Base-by-base conservation (phyloP, 2,113 vertebrate genomes). In the Atherinomorus stipes region DNA sequence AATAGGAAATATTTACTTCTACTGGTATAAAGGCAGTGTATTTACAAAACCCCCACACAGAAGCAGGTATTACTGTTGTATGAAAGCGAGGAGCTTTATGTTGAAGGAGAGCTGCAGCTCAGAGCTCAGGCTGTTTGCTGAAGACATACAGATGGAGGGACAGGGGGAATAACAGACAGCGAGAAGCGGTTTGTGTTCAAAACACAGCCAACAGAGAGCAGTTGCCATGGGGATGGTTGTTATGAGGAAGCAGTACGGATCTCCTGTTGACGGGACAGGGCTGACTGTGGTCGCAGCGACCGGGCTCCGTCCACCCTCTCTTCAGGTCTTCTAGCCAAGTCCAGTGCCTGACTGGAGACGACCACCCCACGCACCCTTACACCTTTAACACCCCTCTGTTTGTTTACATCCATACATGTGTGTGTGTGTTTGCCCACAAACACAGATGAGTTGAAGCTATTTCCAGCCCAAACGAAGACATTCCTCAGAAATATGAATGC, bases 201-300 rank as follows among this genome's bases (percentile, higher is more conserved):
- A 87, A 90, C 89, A 89, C 72, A 80, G 88, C 77, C 80, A 63
- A 61, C 74, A 11, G 81, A 81, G 81, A 85, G 49, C 62, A 11
- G 84, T 91, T 86, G 58, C 78, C 85, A 92, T 91, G 85, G 91
- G 50, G 75, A 91, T 54, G 50, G 88, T 80, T 89, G 91, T 89
- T 89, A 88, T 68, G 79, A 86, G 73, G 79, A 80, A 75, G 75
- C 63, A 74, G 81, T 1, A 49, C 62, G 87, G 83, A 74, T 72
- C 78, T 83, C 26, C 68, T 62, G 81, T 82, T 83, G 74, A 74
- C 21, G 70, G 84, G 80, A 68, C n/a, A 11, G 31, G 49, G 65
- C 59, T 22, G 50, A 37, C 64, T 67, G 82, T 21, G 82, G 84
- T 66, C 62, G 11, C 52, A 12, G 74, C 11, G 62, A 42, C 28